Evolutionary conservation across 2,113 vertebrate genomes (phyloP).

Genomic region (Ancistrus triradiatus): DNA sequence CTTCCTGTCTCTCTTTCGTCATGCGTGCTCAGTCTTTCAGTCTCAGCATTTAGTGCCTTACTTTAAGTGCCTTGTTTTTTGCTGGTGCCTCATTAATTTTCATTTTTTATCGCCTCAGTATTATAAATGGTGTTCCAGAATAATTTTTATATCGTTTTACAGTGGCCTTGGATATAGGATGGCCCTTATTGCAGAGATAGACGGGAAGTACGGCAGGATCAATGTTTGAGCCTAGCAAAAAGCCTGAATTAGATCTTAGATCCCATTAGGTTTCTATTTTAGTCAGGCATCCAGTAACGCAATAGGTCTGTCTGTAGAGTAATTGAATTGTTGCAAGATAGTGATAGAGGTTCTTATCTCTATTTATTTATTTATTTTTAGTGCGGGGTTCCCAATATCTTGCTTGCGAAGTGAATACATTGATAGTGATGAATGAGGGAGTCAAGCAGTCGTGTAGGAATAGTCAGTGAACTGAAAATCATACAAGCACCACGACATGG

Average conservation of each 20-base stretch:
- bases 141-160: background rate
- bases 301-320: slow-evolving; percentile 34
- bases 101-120: background rate
- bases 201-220: slow-evolving; percentile 36
- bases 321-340: slow-evolving; percentile 29
- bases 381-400: slow-evolving; percentile 8
- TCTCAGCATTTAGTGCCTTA: slow-evolving; percentile 28
- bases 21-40: slow-evolving; percentile 51
- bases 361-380: slow-evolving; percentile 9
- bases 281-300: slow-evolving; percentile 22
- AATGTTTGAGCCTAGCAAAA: slow-evolving; percentile 37
- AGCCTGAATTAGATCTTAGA: slow-evolving; percentile 41
- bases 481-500: too few species aligned
- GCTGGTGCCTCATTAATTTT: slow-evolving; percentile 15
- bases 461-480: background rate
- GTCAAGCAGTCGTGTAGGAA: background rate
- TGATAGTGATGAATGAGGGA: background rate
- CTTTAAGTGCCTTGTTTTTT: slow-evolving; percentile 24
- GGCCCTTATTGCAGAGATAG: slow-evolving; percentile 11
- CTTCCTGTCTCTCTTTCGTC: slow-evolving; percentile 28
- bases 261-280: slow-evolving; percentile 46
- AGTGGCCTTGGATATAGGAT: background rate
- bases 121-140: slow-evolving; percentile 4
- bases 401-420: slow-evolving; percentile 12
- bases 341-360: slow-evolving; percentile 23